Percentiles rank a stretch among this genome's conserved stretches.
Conservation (phyloP, 2,888 invertebrate species). For the Yponomeuta sedellus region DNA sequence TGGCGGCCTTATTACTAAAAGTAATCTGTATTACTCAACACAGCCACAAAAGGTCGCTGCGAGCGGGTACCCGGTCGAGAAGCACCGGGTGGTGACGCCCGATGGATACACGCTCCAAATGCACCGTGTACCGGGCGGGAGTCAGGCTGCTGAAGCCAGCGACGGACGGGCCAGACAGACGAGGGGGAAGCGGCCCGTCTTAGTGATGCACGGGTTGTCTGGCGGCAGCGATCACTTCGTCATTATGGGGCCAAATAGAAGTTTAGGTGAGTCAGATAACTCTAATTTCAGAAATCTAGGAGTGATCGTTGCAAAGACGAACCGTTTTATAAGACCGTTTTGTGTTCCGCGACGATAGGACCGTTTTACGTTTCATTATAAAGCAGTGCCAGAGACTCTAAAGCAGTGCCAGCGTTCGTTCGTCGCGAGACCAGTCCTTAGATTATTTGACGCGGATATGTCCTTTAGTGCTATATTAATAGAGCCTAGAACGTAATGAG, state of each 20-base stretch:
- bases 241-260: constrained; percentile 79
- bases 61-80: constrained; percentile 70
- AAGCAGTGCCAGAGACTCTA: no score
- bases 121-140: constrained; percentile 76
- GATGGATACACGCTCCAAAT: constrained; percentile 79
- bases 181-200: constrained; percentile 48
- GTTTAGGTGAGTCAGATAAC: constrained; percentile 66
- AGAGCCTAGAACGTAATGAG: no score
- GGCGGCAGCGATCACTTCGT: constrained; percentile 83
- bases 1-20: no score
- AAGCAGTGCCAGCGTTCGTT: no score
- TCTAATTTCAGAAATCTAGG: background rate
- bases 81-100: constrained; percentile 64
- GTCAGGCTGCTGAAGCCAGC: constrained; percentile 43
- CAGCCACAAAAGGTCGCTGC: constrained; percentile 65
- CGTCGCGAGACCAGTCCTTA: no score
- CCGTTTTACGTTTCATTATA: no score
- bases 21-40: constrained; percentile 17
- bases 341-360: no score
- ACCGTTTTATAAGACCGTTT: no score
- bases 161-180: constrained; percentile 31
- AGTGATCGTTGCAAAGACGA: no score
- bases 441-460: no score
- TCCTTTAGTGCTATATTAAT: no score
- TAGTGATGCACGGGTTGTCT: constrained; percentile 78